Conservation (phyloP, 2,797 vertebrate species). For the Pristis pectinata region DNA sequence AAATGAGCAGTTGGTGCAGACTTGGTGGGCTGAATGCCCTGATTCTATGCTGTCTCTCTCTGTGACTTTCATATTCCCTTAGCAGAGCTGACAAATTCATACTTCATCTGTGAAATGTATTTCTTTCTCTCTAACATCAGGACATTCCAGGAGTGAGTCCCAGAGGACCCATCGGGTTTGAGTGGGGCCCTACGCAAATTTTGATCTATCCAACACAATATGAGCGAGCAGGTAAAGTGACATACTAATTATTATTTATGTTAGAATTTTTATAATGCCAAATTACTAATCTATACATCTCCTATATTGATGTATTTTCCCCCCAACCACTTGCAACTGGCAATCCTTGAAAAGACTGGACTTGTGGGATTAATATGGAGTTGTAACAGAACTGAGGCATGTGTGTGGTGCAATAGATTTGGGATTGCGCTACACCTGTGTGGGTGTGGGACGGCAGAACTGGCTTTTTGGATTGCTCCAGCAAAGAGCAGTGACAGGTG, state of each 20-base stretch:
- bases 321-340: slow-evolving; percentile 11
- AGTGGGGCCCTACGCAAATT: slow-evolving; percentile 86
- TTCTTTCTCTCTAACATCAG: slow-evolving; percentile 50
- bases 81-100: background rate
- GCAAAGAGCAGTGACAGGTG: background rate
- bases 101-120: background rate
- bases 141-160: slow-evolving; percentile 68
- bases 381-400: too few relatives aligned
- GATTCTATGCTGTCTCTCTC: background rate
- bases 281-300: background rate
- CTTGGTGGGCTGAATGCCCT: too few relatives aligned
- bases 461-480: background rate
- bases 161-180: slow-evolving; percentile 72
- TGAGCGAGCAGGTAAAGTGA: slow-evolving; percentile 58
- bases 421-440: background rate
- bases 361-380: background rate
- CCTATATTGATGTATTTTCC: slow-evolving; percentile 24
- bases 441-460: background rate
- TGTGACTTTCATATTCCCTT: background rate
- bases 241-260: slow-evolving; percentile 2
- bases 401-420: background rate
- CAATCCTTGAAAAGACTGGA: background rate
- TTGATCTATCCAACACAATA: slow-evolving; percentile 77
- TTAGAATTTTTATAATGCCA: background rate
- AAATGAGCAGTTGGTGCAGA: background rate